These are phyloP conservation scores for Equus przewalskii DNA, from an alignment of 2,113 vertebrate genomes.

Conservation along the genomic window DNA sequence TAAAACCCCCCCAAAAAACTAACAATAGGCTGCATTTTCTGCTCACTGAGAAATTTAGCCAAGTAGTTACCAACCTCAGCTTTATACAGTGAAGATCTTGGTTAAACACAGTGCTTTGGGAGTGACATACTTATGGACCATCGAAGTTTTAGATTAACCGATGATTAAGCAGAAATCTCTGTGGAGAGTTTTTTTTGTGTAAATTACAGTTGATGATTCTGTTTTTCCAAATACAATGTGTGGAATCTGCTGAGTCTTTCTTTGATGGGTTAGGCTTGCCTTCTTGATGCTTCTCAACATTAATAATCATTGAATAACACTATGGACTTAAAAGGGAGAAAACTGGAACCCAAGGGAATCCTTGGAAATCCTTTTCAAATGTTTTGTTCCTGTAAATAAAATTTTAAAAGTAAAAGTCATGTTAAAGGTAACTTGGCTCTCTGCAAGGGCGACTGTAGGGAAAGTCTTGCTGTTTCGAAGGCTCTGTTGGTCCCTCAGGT, in stretches of 20 bases:
- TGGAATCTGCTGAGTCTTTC: background rate
- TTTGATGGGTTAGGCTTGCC: background rate
- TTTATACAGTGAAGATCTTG: background rate
- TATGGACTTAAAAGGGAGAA: background rate
- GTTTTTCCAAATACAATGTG: background rate
- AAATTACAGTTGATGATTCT: background rate
- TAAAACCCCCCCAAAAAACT: background rate
- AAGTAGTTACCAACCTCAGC: background rate
- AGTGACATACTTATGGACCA: background rate
- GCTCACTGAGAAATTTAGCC: background rate
- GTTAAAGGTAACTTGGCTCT: background rate
- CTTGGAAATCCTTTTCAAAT: background rate
- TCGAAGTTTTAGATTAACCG: background rate
- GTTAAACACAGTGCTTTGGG: background rate
- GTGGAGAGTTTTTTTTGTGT: too few species aligned
- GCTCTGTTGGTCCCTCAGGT: accelerated
- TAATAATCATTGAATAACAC: background rate
- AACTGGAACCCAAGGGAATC: background rate
- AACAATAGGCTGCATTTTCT: background rate
- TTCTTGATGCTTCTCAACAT: background rate
- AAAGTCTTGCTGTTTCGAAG: background rate
- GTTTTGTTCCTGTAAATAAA: background rate
- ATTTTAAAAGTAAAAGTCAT: background rate
- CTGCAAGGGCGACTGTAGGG: background rate
- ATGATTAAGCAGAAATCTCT: background rate